Percentiles rank a stretch among this genome's conserved stretches.
Conservation (phyloP, 1,140 invertebrate genomes). For the Dufourea novaeangliae region DNA sequence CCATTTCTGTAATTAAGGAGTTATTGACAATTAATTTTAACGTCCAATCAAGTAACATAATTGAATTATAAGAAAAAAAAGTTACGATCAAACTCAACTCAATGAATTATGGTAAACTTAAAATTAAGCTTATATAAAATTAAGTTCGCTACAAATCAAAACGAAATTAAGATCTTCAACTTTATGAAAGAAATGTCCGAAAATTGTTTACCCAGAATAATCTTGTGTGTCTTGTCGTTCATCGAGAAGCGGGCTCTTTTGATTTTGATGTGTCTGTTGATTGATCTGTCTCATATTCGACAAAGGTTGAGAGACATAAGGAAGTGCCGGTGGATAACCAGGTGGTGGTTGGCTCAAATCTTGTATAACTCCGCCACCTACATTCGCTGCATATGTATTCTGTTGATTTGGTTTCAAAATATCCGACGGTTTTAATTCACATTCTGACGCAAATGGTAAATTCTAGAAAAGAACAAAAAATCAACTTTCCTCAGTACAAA, state of each 20-base stretch:
- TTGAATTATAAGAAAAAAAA: not conserved
- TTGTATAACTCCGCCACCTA: slow-evolving; percentile 76
- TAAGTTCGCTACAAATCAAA: not conserved
- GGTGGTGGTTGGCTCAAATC: slow-evolving; percentile 84
- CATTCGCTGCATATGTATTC: slow-evolving; percentile 70
- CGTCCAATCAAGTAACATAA: not conserved
- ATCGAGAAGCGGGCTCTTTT: slow-evolving; percentile 77
- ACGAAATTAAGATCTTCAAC: too few relatives aligned
- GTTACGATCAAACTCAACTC: not conserved
- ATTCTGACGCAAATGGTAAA: slow-evolving; percentile 86
- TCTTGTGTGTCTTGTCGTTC: slow-evolving; percentile 70
- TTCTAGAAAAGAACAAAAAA: slow-evolving; percentile 78
- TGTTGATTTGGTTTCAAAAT: slow-evolving; percentile 76
- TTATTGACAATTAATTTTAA: slow-evolving; percentile 11
- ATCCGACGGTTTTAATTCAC: slow-evolving; percentile 84
- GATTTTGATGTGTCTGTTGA: slow-evolving; percentile 68
- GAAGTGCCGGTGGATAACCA: slow-evolving; percentile 80
- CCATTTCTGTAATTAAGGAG: slow-evolving; percentile 51
- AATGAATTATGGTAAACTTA: not conserved
- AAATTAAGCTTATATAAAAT: not conserved
- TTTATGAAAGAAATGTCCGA: not conserved
- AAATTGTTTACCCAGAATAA: slow-evolving; percentile 62
- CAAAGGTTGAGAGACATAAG: slow-evolving; percentile 75
- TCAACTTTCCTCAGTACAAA: not conserved
- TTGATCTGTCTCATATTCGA: slow-evolving; percentile 68